Conservation (phyloP, 2,113 vertebrate species). For the Rhadina sibilatrix region DNA sequence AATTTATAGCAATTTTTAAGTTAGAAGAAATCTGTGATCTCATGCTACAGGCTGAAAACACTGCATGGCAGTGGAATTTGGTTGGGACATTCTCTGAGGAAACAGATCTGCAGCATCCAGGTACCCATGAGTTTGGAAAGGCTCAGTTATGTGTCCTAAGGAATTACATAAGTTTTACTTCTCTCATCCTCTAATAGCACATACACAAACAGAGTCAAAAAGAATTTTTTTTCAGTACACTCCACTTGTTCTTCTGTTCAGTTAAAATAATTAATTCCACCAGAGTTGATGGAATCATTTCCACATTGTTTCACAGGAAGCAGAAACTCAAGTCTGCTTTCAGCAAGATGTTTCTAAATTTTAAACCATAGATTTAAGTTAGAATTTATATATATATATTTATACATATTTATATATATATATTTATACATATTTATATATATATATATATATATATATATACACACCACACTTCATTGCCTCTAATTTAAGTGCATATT, state of each 20-base stretch:
- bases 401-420: too few relatives aligned
- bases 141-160: not conserved
- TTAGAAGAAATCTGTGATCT: constrained; percentile 45
- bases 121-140: not conserved
- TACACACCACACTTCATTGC: not conserved
- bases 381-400: not conserved
- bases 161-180: not conserved
- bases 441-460: too few relatives aligned
- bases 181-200: not conserved
- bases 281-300: not conserved
- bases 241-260: not conserved
- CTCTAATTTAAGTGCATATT: not conserved
- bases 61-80: constrained; percentile 1
- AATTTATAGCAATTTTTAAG: constrained; percentile 45
- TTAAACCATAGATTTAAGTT: not conserved
- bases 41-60: constrained; percentile 6
- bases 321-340: not conserved
- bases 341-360: not conserved
- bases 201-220: not conserved
- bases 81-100: constrained; percentile 2
- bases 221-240: not conserved
- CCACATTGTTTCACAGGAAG: not conserved
- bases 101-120: not conserved
- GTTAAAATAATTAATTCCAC: not conserved
- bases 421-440: too few relatives aligned